A percentile compares a stretch with the other conserved stretches of the same genome.
These are phyloP conservation scores for Bombus superbus DNA, from an alignment of 1,140 invertebrate genomes.

Conservation along the genomic window DNA sequence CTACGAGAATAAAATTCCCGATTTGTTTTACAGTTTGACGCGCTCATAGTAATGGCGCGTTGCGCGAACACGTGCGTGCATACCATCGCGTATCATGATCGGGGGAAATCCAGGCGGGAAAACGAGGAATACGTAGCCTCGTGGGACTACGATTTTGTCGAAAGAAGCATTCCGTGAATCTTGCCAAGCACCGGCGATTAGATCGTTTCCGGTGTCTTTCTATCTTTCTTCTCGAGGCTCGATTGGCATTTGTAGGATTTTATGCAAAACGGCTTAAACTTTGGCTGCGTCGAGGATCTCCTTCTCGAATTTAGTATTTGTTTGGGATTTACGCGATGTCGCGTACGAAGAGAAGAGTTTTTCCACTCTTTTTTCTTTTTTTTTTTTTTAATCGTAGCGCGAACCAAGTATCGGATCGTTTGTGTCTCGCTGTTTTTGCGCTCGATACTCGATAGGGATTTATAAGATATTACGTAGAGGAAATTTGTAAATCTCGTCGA, in stretches of 20 bases:
- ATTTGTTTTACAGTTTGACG: slow-evolving; percentile 50
- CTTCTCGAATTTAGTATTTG: too few species aligned
- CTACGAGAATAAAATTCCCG: slow-evolving; percentile 46
- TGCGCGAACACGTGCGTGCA: neutral
- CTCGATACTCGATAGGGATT: neutral
- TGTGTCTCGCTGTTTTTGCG: neutral
- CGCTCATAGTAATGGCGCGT: slow-evolving; percentile 22
- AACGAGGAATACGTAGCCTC: neutral
- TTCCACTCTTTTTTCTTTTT: too few species aligned
- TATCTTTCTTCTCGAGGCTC: too few species aligned
- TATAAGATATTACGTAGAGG: neutral
- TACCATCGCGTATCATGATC: neutral
- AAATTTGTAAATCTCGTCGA: neutral
- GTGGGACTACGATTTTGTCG: neutral
- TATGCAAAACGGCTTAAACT: too few species aligned
- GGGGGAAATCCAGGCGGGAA: neutral
- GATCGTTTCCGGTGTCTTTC: neutral
- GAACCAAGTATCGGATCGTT: too few species aligned
- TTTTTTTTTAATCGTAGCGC: neutral
- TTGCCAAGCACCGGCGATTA: neutral
- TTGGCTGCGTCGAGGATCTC: too few species aligned
- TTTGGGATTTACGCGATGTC: too few species aligned
- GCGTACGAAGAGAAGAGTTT: too few species aligned
- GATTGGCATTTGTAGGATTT: too few species aligned
- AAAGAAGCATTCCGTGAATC: neutral